These are phyloP conservation scores for Nycticebus coucang DNA, from an alignment of 2,113 vertebrate species.

Conservation along the genomic window DNA sequence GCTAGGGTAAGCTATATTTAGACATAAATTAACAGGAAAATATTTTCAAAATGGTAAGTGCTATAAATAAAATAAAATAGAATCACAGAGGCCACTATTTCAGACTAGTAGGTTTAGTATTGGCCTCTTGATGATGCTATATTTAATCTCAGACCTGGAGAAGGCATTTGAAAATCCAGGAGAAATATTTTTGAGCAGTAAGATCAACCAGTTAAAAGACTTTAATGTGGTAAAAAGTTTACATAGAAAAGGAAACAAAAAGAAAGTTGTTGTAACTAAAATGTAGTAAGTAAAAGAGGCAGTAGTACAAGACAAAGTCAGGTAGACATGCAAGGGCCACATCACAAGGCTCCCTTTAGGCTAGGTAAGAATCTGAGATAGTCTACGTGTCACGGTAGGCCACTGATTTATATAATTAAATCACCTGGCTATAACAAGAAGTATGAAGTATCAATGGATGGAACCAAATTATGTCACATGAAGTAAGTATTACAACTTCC, in stretches of 20 bases:
- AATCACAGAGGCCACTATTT: background rate
- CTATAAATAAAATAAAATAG: background rate
- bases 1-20: background rate
- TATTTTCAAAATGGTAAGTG: background rate
- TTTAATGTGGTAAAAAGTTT: background rate
- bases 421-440: background rate
- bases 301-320: background rate
- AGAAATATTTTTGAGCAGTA: background rate
- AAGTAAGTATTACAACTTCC: background rate
- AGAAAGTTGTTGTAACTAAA: background rate
- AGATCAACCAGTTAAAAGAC: slow-evolving; percentile 10
- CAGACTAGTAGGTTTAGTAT: background rate
- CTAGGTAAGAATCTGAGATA: background rate
- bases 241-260: background rate
- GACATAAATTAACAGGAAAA: slow-evolving; percentile 7
- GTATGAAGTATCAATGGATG: background rate
- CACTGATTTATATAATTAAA: background rate
- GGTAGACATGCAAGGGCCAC: background rate
- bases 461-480: slow-evolving; percentile 13
- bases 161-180: slow-evolving; percentile 8
- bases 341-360: background rate
- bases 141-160: background rate
- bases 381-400: background rate
- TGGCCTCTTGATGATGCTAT: background rate
- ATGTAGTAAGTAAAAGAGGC: background rate